Base-by-base conservation (phyloP, 2,888 invertebrate species). In the Melikaiella ostensackeni region DNA sequence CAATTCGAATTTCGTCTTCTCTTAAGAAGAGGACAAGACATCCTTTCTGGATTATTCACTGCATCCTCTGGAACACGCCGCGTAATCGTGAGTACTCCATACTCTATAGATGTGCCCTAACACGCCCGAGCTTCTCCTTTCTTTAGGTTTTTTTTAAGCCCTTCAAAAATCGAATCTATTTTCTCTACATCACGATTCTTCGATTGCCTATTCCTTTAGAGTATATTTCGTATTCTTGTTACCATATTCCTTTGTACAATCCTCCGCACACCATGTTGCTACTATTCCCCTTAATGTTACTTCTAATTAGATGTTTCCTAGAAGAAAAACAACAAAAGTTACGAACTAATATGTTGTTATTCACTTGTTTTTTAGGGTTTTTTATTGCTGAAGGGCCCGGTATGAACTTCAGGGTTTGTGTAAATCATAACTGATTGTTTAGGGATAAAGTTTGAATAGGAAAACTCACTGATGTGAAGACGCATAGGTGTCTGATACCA, bases 21-120 rank as follows among this genome's bases (percentile, higher is more conserved):
- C 63, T 38, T 63, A 11, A 63, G 63, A 63, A 27, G 59, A 63
- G 27, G 59, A 59, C 59, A 59, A 27, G 59, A 59, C 16, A 59
- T 70, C 66, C 27, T 46, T 19, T 27, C 27, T 70, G 70, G 70
- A 70, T 70, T 70, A 70, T n/a, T 33, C 27, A 70, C n/a, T 46
- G 30, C 50, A 70, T 70, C 70, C 50, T 50, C 27, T 46, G 66
- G 66, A 66, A 46, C 46, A 66, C 66, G 46, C 66, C 24, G 16
- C 64, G n/a, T 42, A 66, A 27, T 61, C 35, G 70, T 70, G 50
- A 70, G 70, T 70, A 70, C 63, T 38, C 19, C 11, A 42, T 11
- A 5, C 19, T 66, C 16, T 70, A n/a, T 46, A 46, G n/a, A 64
- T 38, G 35, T 27, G 8, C 27, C 19, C 27, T 38, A 27, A 70